A percentile compares a stretch with the other conserved stretches of the same genome.
Conservation (phyloP, 1,140 invertebrate genomes). For the Patella vulgata region DNA sequence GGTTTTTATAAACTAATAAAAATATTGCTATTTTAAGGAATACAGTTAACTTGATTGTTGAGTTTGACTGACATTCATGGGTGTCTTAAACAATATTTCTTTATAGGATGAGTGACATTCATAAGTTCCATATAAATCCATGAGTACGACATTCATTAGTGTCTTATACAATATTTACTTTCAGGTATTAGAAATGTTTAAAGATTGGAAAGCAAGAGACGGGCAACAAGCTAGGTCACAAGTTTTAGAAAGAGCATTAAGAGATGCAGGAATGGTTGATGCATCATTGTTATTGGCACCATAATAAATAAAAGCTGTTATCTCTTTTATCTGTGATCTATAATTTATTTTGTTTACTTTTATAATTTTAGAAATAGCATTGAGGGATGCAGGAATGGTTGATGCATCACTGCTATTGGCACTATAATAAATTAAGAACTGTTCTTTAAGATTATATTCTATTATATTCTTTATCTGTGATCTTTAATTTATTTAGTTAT, state of each 20-base stretch:
- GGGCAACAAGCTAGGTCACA: conserved; percentile 34
- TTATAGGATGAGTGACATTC: no score
- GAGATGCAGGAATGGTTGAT: conserved; percentile 45
- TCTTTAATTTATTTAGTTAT: no score
- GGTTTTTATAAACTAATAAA: no score
- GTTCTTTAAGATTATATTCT: no score
- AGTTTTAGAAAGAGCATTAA: conserved; percentile 39
- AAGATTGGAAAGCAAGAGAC: conserved; percentile 46
- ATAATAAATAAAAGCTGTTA: conserved; percentile 6
- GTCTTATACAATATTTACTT: no score
- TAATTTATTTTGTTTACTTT: no score
- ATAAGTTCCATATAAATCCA: no score
- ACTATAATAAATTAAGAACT: conserved; percentile 14
- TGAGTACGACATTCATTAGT: no score
- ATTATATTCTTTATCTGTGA: neutral
- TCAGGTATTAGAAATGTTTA: conserved; percentile 46
- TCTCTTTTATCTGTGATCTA: neutral
- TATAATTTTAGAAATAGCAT: conserved; percentile 37
- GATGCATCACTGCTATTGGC: conserved; percentile 40
- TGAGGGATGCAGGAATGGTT: conserved; percentile 42
- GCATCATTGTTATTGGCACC: conserved; percentile 37
- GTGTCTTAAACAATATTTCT: no score
- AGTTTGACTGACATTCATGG: no score
- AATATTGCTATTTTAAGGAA: no score
- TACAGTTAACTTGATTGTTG: no score